Conservation (phyloP, 2,113 vertebrate genomes). For the Alaudala cheleensis region DNA sequence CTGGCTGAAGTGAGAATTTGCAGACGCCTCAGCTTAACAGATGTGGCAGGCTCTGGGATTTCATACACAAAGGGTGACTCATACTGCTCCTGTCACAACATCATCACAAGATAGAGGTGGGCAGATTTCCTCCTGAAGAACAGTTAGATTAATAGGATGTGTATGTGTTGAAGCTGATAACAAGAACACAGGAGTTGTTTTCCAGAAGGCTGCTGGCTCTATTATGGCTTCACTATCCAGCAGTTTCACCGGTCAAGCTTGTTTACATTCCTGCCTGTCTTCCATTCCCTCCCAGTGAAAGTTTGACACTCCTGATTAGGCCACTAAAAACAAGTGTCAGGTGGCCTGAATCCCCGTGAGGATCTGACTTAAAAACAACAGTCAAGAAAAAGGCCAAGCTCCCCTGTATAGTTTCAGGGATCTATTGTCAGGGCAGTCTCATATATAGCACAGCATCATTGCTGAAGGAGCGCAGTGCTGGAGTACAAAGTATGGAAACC, state of each 20-base stretch:
- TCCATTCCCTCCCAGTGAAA: neutral
- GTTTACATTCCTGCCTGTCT: constrained; percentile 3
- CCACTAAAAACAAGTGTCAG: neutral
- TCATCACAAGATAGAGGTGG: neutral
- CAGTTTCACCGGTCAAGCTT: neutral
- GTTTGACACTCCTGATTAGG: neutral
- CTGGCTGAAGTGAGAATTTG: neutral
- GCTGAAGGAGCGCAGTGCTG: neutral
- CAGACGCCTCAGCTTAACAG: neutral
- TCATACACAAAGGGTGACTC: neutral
- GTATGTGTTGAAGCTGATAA: neutral
- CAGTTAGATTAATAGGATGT: neutral
- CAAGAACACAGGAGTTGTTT: neutral
- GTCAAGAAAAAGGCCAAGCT: neutral
- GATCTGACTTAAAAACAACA: neutral
- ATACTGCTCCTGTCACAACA: neutral
- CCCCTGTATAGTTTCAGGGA: neutral
- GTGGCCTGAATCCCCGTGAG: neutral
- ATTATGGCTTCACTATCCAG: neutral
- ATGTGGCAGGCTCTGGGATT: neutral
- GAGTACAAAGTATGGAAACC: neutral
- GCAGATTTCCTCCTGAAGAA: neutral
- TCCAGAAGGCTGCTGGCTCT: neutral
- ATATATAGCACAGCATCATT: rapidly evolving
- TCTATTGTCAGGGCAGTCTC: neutral